These are phyloP conservation scores for Calameuta pallipes DNA, from an alignment of 2,888 invertebrate species.

Conservation along the genomic window DNA sequence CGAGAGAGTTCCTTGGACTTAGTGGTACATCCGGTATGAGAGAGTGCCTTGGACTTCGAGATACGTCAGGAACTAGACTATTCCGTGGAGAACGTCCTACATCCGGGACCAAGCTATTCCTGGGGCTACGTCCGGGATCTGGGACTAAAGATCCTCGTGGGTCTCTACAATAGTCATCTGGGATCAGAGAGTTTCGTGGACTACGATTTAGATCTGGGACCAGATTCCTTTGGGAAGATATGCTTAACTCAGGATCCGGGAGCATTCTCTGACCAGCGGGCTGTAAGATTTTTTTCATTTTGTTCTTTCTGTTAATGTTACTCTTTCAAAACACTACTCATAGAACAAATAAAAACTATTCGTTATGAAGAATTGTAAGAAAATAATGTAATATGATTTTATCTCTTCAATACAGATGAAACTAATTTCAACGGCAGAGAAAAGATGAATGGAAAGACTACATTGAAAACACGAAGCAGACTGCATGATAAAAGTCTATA, in stretches of 20 bases:
- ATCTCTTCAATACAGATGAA: not conserved
- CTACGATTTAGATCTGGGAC: constrained; percentile 70
- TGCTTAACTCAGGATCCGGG: constrained; percentile 71
- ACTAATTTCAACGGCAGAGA: not conserved
- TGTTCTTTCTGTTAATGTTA: not conserved
- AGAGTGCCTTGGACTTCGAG: constrained; percentile 73
- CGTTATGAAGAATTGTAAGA: not conserved
- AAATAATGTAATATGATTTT: not conserved
- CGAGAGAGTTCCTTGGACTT: constrained; percentile 73
- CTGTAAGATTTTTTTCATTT: constrained; percentile 29
- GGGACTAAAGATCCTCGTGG: constrained; percentile 71
- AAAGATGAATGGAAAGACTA: not conserved
- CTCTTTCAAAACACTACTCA: not conserved
- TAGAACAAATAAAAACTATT: not conserved
- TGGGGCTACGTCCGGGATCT: constrained; percentile 62
- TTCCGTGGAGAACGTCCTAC: constrained; percentile 69
- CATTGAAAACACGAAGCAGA: not conserved
- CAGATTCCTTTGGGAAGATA: constrained; percentile 71
- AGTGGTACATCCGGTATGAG: constrained; percentile 71
- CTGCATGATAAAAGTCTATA: too few relatives aligned
- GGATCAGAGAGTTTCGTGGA: constrained; percentile 74
- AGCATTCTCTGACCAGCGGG: constrained; percentile 68
- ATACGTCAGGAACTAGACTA: constrained; percentile 71
- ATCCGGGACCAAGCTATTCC: constrained; percentile 74
- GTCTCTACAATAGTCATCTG: constrained; percentile 69